Percentiles rank a stretch among this genome's conserved stretches.
Evolutionary conservation across 2,888 invertebrate genomes (phyloP).

Genomic region (Melipona bicolor): DNA sequence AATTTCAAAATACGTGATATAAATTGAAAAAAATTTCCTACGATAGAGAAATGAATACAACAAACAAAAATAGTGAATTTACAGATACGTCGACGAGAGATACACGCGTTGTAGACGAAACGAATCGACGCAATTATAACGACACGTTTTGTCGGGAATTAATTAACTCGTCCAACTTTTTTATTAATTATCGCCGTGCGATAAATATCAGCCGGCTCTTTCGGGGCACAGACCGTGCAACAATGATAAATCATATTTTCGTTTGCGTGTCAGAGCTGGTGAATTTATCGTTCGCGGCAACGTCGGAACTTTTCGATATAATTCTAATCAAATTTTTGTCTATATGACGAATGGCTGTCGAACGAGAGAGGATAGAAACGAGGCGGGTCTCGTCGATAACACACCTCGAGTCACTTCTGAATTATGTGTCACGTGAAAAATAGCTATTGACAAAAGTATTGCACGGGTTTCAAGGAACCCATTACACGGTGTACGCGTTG

Average conservation of each 20-base stretch:
- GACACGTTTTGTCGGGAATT: constrained; percentile 26
- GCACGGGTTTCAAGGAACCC: background rate
- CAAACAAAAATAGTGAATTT: background rate
- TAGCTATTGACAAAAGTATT: background rate
- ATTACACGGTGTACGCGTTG: background rate
- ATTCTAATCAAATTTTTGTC: constrained; percentile 25
- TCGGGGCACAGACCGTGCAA: background rate
- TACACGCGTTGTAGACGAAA: background rate
- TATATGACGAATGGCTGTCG: constrained; percentile 24
- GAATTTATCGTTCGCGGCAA: constrained; percentile 23
- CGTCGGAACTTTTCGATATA: constrained; percentile 26
- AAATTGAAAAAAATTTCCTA: too few species aligned
- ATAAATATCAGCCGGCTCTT: constrained; percentile 26
- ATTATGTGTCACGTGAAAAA: background rate
- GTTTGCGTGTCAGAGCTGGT: background rate
- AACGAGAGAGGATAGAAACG: background rate
- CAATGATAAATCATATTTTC: constrained; percentile 15
- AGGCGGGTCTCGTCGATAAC: background rate
- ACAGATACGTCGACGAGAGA: background rate
- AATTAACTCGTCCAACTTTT: constrained; percentile 14
- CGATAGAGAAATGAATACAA: too few species aligned
- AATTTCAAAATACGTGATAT: too few species aligned
- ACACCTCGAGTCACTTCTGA: background rate
- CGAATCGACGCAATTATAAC: constrained; percentile 23
- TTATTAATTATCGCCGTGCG: background rate